Evolutionary conservation across 2,797 vertebrate genomes (phyloP).

Genomic region (Gouania willdenowi): DNA sequence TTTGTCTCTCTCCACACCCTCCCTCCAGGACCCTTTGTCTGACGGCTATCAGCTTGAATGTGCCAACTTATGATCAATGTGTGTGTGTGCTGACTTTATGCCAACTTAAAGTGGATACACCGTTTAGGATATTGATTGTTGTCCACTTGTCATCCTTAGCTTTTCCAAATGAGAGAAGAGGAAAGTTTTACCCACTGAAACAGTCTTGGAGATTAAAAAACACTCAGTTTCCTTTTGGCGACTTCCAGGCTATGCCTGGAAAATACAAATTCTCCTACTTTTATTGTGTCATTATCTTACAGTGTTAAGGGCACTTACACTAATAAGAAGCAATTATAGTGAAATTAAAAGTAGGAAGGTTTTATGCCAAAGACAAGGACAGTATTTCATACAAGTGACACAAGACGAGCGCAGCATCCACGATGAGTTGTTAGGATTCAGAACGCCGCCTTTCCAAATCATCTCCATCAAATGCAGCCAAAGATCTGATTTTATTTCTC

Average conservation of each 20-base stretch:
- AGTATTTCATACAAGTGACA: background rate
- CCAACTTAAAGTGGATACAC: constrained; percentile 26
- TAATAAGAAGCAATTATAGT: background rate
- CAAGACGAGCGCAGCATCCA: background rate
- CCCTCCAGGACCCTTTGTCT: constrained; percentile 11
- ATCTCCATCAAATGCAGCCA: background rate
- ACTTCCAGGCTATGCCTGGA: no score
- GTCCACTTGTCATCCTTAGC: constrained; percentile 48
- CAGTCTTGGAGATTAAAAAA: no score
- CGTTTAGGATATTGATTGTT: constrained; percentile 42
- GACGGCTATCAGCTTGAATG: constrained; percentile 42
- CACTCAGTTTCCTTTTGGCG: no score
- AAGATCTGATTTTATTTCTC: no score
- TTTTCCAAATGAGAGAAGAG: constrained; percentile 14
- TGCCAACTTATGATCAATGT: constrained; percentile 32
- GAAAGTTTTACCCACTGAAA: no score
- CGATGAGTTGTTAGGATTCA: background rate
- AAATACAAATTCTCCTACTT: no score
- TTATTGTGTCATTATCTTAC: background rate
- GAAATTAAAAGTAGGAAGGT: background rate
- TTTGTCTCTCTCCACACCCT: constrained; percentile 14
- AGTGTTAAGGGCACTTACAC: no score
- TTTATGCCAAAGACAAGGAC: background rate
- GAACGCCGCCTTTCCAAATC: background rate
- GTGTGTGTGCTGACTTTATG: constrained; percentile 12